Evolutionary conservation across 1,140 invertebrate species (phyloP).

Genomic region (Sminthurides bifidus): DNA sequence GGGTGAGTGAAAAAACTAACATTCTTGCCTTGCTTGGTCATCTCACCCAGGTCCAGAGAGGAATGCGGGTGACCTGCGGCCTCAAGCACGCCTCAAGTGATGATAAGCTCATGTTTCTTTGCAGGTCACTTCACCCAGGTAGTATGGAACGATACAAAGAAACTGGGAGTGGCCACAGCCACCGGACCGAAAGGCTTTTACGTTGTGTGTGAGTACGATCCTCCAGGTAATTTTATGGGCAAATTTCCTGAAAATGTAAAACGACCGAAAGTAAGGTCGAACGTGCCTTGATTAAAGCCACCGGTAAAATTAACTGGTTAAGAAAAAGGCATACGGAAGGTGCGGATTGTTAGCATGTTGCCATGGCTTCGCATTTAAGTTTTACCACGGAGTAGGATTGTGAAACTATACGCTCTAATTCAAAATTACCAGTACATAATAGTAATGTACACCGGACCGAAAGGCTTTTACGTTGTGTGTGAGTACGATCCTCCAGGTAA

Average conservation of each 20-base stretch:
- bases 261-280: background rate
- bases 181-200: slow-evolving; percentile 38
- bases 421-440: background rate
- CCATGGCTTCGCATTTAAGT: background rate
- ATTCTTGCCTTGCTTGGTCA: background rate
- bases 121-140: slow-evolving; percentile 9
- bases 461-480: slow-evolving; percentile 52
- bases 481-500: slow-evolving; percentile 77
- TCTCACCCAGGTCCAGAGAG: too few relatives aligned
- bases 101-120: background rate
- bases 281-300: background rate
- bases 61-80: background rate
- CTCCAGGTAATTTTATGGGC: slow-evolving; percentile 66
- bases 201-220: slow-evolving; percentile 67
- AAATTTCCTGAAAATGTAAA: slow-evolving; percentile 56
- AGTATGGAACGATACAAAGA: slow-evolving; percentile 39
- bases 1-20: background rate
- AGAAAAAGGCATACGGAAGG: background rate
- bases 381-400: background rate
- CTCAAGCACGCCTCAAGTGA: background rate
- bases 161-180: slow-evolving; percentile 40
- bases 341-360: background rate
- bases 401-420: background rate
- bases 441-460: slow-evolving; percentile 27
- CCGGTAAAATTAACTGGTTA: background rate